A percentile compares a stretch with the other conserved stretches of the same genome.
phyloP scores from a whole-genome alignment of 2,888 invertebrate species.

The Odontothrips loti region DNA sequence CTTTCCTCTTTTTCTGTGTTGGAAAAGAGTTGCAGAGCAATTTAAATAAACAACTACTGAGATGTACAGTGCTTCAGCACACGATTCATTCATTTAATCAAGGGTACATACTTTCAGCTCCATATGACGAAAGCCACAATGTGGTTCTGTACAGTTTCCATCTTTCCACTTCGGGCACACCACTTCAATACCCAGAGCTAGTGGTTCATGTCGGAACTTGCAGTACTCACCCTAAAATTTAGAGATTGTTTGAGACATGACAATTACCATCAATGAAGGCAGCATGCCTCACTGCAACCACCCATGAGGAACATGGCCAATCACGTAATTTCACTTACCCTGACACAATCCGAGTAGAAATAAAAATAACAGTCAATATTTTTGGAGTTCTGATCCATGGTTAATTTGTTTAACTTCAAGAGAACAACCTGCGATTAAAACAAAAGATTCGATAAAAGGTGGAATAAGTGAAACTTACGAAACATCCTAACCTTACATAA shows the following conservation, averaged over 20 bases:
- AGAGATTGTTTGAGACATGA: constrained; percentile 31
- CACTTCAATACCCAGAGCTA: constrained; percentile 75
- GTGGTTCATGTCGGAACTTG: constrained; percentile 78
- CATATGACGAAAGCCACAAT: constrained; percentile 81
- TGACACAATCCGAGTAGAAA: constrained; percentile 80
- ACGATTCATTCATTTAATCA: constrained; percentile 24
- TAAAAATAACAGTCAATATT: constrained; percentile 86
- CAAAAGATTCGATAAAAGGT: background rate
- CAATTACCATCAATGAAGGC: background rate
- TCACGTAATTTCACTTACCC: constrained; percentile 54
- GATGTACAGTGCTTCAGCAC: no score
- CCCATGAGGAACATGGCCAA: constrained; percentile 30
- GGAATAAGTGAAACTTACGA: no score
- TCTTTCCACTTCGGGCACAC: constrained; percentile 79
- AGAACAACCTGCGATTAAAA: no score
- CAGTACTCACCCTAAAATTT: constrained; percentile 68
- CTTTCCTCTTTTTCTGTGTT: constrained; percentile 72
- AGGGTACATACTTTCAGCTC: constrained; percentile 68
- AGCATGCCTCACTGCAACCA: constrained; percentile 21
- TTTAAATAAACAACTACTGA: constrained; percentile 22
- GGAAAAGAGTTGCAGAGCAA: constrained; percentile 32
- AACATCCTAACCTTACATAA: no score
- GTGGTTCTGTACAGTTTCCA: constrained; percentile 71
- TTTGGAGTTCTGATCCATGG: constrained; percentile 67
- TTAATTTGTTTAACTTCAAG: background rate